Conservation (phyloP, 2,888 invertebrate species). For the Bhutanitis thaidina region DNA sequence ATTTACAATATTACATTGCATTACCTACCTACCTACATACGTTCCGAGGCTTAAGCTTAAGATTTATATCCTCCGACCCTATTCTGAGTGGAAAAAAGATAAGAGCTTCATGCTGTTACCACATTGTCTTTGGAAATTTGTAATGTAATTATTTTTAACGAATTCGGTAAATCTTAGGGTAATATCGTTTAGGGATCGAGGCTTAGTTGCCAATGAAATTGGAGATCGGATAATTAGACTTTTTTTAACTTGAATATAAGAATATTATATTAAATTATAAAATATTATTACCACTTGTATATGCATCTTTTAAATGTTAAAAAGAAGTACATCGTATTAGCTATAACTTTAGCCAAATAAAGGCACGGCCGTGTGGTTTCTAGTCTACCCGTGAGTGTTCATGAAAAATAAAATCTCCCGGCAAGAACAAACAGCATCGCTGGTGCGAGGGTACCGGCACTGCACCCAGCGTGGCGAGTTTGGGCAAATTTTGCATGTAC, state of each 20-base stretch:
- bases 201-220: not conserved
- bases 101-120: conserved; percentile 7
- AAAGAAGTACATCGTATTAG: too few species aligned
- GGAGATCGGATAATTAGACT: not conserved
- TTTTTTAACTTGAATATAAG: not conserved
- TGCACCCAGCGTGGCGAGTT: too few species aligned
- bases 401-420: too few species aligned
- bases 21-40: conserved; percentile 4
- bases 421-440: too few species aligned
- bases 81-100: conserved; percentile 3
- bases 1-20: conserved; percentile 10
- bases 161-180: conserved; percentile 8
- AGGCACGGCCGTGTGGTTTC: too few species aligned
- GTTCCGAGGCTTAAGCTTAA: not conserved
- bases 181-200: conserved; percentile 13
- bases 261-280: too few species aligned
- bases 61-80: conserved; percentile 1
- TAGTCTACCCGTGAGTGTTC: too few species aligned
- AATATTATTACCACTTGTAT: too few species aligned
- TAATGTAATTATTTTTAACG: conserved; percentile 10
- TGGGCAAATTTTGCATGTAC: too few species aligned
- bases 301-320: too few species aligned
- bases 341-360: too few species aligned
- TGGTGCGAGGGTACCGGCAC: too few species aligned
- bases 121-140: not conserved